phyloP scores from a whole-genome alignment of 2,888 invertebrate genomes.

The Steromphala cineraria region DNA sequence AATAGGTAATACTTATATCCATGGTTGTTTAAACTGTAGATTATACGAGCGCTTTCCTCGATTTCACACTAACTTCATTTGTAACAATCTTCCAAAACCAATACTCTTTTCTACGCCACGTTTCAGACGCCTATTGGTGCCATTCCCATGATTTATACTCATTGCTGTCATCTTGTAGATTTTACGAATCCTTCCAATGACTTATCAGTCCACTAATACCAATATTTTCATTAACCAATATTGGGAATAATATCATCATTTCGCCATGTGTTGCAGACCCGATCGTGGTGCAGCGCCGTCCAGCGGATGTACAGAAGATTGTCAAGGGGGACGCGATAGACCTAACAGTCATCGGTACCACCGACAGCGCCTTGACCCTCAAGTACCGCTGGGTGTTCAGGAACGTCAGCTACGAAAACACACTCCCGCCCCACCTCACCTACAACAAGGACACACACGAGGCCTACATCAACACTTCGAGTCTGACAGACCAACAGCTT shows the following conservation, averaged over 20 bases:
- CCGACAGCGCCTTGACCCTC: not conserved
- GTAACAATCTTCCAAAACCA: not conserved
- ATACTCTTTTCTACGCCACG: too few species aligned
- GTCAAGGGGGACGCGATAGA: not conserved
- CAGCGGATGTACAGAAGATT: not conserved
- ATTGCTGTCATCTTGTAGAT: too few species aligned
- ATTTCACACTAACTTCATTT: too few species aligned
- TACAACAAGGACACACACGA: not conserved
- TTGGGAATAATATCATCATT: too few species aligned
- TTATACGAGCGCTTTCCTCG: too few species aligned
- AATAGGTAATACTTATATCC: not conserved
- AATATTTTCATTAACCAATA: too few species aligned
- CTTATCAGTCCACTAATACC: too few species aligned
- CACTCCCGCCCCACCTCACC: not conserved
- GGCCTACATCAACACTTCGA: not conserved
- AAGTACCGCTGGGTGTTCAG: not conserved
- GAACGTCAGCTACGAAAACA: not conserved
- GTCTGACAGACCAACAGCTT: not conserved
- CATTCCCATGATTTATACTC: too few species aligned
- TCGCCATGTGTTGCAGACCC: slow-evolving; percentile 18
- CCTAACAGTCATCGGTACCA: not conserved
- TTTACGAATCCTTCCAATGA: too few species aligned
- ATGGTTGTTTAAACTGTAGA: too few species aligned
- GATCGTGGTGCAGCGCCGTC: not conserved
- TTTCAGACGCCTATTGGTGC: not conserved